Conservation (phyloP, 2,797 vertebrate genomes). For the Pteropus rufus region DNA sequence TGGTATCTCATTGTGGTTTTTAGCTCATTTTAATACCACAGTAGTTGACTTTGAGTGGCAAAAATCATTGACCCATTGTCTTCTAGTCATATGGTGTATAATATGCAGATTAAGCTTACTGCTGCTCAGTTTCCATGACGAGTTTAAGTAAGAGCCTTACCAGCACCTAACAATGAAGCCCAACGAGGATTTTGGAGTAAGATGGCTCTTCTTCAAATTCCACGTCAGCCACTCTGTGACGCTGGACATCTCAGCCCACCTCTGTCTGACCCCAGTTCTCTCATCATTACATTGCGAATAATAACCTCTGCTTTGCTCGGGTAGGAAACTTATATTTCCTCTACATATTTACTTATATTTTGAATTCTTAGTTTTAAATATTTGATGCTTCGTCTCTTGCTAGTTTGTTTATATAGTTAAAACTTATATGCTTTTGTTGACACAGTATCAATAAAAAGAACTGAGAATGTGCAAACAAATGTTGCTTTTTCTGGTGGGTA, state of each 20-base stretch:
- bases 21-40: background rate
- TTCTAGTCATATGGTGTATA: background rate
- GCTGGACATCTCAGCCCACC: background rate
- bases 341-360: constrained; percentile 50
- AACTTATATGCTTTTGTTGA: constrained; percentile 64
- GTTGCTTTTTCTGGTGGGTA: background rate
- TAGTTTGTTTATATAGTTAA: constrained; percentile 65
- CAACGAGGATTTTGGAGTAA: background rate
- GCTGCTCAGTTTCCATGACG: background rate
- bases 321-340: constrained; percentile 28
- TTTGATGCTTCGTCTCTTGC: constrained; percentile 61
- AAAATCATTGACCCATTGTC: background rate
- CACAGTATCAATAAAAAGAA: constrained; percentile 53
- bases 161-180: background rate
- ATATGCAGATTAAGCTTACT: background rate
- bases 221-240: background rate
- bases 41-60: background rate
- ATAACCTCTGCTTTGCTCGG: background rate
- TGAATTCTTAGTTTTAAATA: constrained; percentile 65
- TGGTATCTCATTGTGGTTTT: background rate
- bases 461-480: background rate
- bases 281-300: background rate
- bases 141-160: background rate
- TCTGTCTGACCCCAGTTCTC: background rate
- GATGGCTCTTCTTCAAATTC: accelerated